Conservation (phyloP, 2,888 invertebrate genomes). For the Abrostola triplasia region DNA sequence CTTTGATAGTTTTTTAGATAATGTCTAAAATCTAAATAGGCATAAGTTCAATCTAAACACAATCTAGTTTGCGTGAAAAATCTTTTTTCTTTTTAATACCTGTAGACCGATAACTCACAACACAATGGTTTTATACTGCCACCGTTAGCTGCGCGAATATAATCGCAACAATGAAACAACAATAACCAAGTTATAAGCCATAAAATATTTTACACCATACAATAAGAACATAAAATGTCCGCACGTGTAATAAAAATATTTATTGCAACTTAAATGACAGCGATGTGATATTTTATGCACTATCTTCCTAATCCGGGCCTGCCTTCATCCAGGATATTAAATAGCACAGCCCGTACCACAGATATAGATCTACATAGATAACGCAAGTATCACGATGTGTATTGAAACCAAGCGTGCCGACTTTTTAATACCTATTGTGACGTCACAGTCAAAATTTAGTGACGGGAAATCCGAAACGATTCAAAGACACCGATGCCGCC, state of each 20-base stretch:
- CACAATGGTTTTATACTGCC: neutral
- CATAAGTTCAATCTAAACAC: no score
- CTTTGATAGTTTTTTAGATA: no score
- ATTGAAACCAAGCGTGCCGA: no score
- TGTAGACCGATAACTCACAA: neutral
- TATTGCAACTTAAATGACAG: slow-evolving; percentile 48
- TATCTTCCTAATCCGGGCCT: slow-evolving; percentile 24
- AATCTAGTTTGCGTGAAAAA: no score
- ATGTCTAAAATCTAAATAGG: no score
- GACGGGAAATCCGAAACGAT: no score
- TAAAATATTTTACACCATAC: slow-evolving; percentile 48
- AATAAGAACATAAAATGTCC: slow-evolving; percentile 49
- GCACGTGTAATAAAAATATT: slow-evolving; percentile 50
- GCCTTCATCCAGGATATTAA: neutral
- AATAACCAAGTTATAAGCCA: slow-evolving; percentile 23
- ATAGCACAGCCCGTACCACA: no score
- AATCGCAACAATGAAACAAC: slow-evolving; percentile 46
- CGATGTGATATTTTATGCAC: slow-evolving; percentile 44
- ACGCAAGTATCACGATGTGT: no score
- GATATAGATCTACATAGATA: no score
- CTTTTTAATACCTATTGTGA: no score
- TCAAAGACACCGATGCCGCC: no score
- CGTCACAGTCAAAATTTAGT: no score
- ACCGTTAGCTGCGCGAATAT: slow-evolving; percentile 9
- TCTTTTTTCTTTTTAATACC: neutral